phyloP scores from a whole-genome alignment of 2,113 vertebrate species.

The Mirounga angustirostris region DNA sequence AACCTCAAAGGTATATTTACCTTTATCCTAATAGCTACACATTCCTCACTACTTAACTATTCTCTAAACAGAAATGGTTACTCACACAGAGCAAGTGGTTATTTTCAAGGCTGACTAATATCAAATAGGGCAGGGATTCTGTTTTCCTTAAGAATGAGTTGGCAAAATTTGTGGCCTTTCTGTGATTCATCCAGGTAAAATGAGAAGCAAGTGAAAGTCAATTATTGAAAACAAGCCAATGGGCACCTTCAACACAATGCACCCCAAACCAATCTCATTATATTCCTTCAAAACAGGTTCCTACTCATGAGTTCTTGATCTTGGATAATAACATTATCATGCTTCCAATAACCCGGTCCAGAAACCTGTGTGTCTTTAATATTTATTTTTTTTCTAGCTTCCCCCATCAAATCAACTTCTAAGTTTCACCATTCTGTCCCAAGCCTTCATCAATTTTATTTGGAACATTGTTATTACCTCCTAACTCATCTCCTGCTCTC shows the following conservation, averaged over 20 bases:
- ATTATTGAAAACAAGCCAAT: not conserved
- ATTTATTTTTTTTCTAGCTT: not conserved
- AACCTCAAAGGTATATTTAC: not conserved
- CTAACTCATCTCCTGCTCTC: not conserved
- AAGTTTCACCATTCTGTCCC: not conserved
- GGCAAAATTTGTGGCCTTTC: not conserved
- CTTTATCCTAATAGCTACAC: not conserved
- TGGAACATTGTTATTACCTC: not conserved
- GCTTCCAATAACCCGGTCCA: not conserved
- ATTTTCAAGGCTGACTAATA: conserved; percentile 9
- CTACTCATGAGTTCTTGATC: not conserved
- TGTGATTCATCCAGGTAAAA: not conserved
- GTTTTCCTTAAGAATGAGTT: not conserved
- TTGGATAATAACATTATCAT: not conserved
- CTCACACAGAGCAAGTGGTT: not conserved
- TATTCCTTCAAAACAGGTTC: not conserved
- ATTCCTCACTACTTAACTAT: not conserved
- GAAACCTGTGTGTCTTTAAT: not conserved
- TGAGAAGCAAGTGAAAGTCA: not conserved
- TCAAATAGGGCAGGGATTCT: not conserved
- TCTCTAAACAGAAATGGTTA: not conserved
- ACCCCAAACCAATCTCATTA: not conserved
- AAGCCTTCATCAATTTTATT: not conserved
- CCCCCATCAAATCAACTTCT: not conserved
- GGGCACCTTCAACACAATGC: not conserved